Evolutionary conservation across 1,140 invertebrate genomes (phyloP).

Genomic region (Brachionus rotundiformis): DNA sequence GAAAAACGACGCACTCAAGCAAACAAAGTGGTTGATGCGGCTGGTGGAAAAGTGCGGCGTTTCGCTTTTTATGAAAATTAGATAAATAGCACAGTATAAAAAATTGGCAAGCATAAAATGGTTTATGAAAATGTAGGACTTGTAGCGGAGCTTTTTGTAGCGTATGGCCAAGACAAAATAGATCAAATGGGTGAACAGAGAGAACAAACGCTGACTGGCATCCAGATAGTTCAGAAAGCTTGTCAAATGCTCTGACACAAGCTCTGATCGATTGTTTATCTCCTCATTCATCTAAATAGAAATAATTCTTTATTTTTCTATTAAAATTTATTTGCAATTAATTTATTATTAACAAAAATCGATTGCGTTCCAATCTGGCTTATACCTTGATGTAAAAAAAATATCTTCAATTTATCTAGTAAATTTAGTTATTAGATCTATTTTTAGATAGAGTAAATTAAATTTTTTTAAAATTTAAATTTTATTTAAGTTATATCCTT

Average conservation of each 20-base stretch:
- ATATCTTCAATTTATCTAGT: too few species aligned
- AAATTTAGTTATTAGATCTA: too few species aligned
- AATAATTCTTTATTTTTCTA: too few species aligned
- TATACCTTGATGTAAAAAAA: too few species aligned
- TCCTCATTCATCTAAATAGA: background rate
- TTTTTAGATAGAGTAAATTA: too few species aligned
- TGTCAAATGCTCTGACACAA: background rate
- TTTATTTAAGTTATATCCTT: too few species aligned
- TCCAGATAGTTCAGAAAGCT: constrained; percentile 16
- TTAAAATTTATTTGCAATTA: background rate
- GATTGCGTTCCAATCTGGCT: too few species aligned
- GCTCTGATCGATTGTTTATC: background rate
- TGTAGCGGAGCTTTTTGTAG: constrained; percentile 27
- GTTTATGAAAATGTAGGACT: constrained; percentile 36
- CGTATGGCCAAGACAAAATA: background rate
- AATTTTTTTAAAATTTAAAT: too few species aligned
- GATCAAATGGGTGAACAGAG: background rate
- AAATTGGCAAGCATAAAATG: constrained; percentile 43
- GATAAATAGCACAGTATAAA: constrained; percentile 23
- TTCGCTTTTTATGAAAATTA: constrained; percentile 3
- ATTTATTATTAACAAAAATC: background rate
- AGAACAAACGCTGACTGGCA: constrained; percentile 13
- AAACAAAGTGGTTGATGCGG: background rate
- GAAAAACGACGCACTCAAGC: background rate
- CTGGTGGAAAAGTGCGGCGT: background rate